phyloP scores from a whole-genome alignment of 2,797 vertebrate genomes.

The Hirundo rustica region DNA sequence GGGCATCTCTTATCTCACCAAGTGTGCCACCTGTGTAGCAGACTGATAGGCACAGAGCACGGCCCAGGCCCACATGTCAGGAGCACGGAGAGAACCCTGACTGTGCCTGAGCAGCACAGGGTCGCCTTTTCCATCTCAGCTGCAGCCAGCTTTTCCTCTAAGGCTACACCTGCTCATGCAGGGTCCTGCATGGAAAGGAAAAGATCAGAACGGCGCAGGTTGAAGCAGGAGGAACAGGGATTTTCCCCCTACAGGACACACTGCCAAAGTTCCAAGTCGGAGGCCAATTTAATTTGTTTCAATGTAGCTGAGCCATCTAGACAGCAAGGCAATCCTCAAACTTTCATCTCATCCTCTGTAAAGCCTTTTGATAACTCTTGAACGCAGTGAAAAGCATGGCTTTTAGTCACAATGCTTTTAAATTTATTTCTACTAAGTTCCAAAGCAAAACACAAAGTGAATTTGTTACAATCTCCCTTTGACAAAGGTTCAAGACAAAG shows the following conservation, averaged over 20 bases:
- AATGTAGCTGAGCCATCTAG: neutral
- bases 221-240: neutral
- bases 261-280: neutral
- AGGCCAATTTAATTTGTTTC: neutral
- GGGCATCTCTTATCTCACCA: neutral
- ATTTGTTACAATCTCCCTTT: neutral
- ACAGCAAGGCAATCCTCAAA: neutral
- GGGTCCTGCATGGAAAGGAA: rapidly evolving
- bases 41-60: rapidly evolving
- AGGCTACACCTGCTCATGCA: neutral
- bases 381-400: neutral
- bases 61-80: neutral
- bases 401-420: neutral
- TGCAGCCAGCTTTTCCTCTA: neutral
- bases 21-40: rapidly evolving
- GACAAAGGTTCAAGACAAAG: neutral
- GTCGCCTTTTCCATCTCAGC: neutral
- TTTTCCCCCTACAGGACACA: neutral
- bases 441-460: neutral
- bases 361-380: neutral
- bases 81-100: rapidly evolving
- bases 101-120: rapidly evolving
- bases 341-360: neutral
- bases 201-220: neutral
- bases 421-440: neutral